Evolutionary conservation across 2,113 vertebrate genomes (phyloP).

Genomic region (Callopanchax toddi): DNA sequence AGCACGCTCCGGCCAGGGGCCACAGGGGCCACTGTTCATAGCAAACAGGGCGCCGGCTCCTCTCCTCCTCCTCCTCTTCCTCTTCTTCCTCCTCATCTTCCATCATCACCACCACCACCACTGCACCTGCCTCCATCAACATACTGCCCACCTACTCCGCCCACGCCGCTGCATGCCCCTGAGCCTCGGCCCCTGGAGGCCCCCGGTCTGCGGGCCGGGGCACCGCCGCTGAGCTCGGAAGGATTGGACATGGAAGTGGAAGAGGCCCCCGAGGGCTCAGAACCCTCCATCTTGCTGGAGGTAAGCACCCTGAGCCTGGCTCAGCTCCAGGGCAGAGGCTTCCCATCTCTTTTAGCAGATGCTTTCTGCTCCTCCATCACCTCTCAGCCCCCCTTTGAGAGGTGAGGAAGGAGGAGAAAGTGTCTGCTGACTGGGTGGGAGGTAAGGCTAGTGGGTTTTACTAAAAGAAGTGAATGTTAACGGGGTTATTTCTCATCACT

Average conservation of each 20-base stretch:
- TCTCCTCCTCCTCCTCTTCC: constrained; percentile 69
- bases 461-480: constrained; percentile 30
- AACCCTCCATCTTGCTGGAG: constrained; percentile 72
- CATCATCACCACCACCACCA: constrained; percentile 18
- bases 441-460: background rate
- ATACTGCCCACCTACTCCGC: constrained; percentile 66
- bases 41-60: constrained; percentile 82
- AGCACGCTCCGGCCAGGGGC: constrained; percentile 79
- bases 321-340: constrained; percentile 52
- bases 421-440: no score
- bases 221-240: constrained; percentile 73
- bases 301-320: constrained; percentile 74
- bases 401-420: no score
- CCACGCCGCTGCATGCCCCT: constrained; percentile 62
- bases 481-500: constrained; percentile 33
- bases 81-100: constrained; percentile 54
- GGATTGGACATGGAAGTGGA: constrained; percentile 67
- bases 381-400: background rate
- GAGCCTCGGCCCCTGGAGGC: constrained; percentile 72
- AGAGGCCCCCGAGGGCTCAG: constrained; percentile 55
- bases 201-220: constrained; percentile 74
- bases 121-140: constrained; percentile 46
- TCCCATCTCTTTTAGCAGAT: constrained; percentile 1
- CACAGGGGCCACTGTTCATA: constrained; percentile 81
- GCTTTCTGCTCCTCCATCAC: background rate